Conservation (phyloP, 1,140 invertebrate genomes). For the Ceratosolen solmsi region DNA sequence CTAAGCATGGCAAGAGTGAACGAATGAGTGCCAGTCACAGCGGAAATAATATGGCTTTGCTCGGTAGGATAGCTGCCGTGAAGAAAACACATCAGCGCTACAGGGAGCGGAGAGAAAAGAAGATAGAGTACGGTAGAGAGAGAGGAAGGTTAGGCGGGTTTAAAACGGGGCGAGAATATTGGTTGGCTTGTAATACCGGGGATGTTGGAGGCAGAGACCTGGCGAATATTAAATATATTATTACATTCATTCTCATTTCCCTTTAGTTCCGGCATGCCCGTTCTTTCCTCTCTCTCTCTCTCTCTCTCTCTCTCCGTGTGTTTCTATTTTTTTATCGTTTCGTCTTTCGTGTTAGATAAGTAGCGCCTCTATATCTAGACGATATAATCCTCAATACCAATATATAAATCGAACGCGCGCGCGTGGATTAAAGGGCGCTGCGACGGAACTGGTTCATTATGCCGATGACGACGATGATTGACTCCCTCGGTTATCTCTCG, state of each 20-base stretch:
- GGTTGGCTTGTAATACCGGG: conserved; percentile 72
- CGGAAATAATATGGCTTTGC: conserved; percentile 67
- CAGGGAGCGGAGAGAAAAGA: conserved; percentile 14
- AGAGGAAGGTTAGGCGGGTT: conserved; percentile 50
- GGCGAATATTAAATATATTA: conserved; percentile 73
- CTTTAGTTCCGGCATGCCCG: conserved; percentile 60
- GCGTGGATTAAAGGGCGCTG: neutral
- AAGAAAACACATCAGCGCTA: conserved; percentile 40
- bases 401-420: neutral
- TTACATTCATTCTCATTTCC: conserved; percentile 74
- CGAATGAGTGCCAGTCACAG: conserved; percentile 56
- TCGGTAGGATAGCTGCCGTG: conserved; percentile 53
- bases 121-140: no score
- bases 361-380: no score
- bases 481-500: neutral
- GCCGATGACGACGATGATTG: neutral
- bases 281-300: conserved; percentile 51
- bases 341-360: no score
- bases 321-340: neutral
- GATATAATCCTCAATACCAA: no score
- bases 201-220: conserved; percentile 65
- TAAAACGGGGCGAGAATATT: conserved; percentile 70
- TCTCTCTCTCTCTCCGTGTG: neutral
- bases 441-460: conserved; percentile 5
- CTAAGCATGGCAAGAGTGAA: neutral